Evolutionary conservation across 1,140 invertebrate genomes (phyloP).

Genomic region (Apis dorsata): DNA sequence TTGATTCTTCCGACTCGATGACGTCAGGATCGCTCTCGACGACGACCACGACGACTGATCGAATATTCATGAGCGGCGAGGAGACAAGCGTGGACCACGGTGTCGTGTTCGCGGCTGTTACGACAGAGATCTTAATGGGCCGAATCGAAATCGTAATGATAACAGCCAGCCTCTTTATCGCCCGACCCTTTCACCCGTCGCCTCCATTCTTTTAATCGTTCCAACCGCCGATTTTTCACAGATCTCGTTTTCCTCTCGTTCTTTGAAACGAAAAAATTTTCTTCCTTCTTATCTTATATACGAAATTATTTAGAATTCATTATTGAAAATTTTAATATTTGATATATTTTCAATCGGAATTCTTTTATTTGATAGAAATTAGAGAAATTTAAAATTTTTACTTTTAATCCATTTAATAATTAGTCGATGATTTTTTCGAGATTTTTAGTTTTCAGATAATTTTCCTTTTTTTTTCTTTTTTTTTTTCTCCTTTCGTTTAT

Average conservation of each 20-base stretch:
- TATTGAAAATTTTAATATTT: no score
- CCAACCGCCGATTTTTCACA: neutral
- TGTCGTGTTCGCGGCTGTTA: slow-evolving; percentile 43
- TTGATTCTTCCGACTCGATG: slow-evolving; percentile 66
- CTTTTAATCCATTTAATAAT: no score
- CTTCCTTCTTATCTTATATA: no score
- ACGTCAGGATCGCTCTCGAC: slow-evolving; percentile 60
- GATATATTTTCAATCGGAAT: no score
- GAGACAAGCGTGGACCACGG: slow-evolving; percentile 58
- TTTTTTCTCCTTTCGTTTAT: no score
- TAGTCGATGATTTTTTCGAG: no score
- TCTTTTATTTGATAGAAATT: no score
- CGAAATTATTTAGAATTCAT: no score
- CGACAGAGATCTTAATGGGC: slow-evolving; percentile 42
- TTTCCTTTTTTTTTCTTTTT: no score
- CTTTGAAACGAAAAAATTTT: no score
- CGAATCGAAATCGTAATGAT: slow-evolving; percentile 36
- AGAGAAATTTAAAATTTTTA: no score
- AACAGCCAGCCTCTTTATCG: slow-evolving; percentile 28
- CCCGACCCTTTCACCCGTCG: neutral
- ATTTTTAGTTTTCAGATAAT: no score
- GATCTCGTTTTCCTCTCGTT: neutral
- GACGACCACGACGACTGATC: slow-evolving; percentile 51
- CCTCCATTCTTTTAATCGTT: neutral
- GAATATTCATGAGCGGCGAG: slow-evolving; percentile 61